Percentiles rank a stretch among this genome's conserved stretches.
These are phyloP conservation scores for Peromyscus leucopus DNA, from an alignment of 2,113 vertebrate species.

Conservation along the genomic window DNA sequence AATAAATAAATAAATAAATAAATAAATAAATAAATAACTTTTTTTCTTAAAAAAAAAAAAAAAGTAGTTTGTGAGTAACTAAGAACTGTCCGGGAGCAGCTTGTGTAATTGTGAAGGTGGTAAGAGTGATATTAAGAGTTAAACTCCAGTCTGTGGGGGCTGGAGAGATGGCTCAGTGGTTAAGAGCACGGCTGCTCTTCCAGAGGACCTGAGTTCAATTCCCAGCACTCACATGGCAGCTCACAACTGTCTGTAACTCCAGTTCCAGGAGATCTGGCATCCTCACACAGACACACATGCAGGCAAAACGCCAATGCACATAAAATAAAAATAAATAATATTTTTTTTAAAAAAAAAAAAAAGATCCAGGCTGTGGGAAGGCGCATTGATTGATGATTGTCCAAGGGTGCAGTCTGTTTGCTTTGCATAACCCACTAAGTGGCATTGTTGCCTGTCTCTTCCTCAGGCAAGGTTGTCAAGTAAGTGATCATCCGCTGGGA, in stretches of 20 bases:
- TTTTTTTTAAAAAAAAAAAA: too few species aligned
- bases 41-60: not conserved
- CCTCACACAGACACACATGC: too few species aligned
- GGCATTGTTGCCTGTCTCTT: not conserved
- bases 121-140: not conserved
- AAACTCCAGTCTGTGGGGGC: not conserved
- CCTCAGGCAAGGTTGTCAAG: not conserved
- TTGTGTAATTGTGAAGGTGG: not conserved
- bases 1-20: not conserved
- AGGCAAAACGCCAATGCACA: too few species aligned
- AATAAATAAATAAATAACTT: not conserved
- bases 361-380: not conserved
- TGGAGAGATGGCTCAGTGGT: too few species aligned
- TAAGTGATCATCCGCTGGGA: not conserved
- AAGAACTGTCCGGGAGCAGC: not conserved
- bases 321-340: too few species aligned
- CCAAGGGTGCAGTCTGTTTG: not conserved
- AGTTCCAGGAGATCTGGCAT: too few species aligned
- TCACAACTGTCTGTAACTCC: too few species aligned
- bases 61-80: not conserved
- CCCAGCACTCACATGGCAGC: too few species aligned
- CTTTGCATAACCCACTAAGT: rapidly evolving
- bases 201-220: too few species aligned
- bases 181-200: too few species aligned
- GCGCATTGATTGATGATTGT: not conserved